Conservation (phyloP, 2,113 vertebrate species). For the Crypturellus undulatus region DNA sequence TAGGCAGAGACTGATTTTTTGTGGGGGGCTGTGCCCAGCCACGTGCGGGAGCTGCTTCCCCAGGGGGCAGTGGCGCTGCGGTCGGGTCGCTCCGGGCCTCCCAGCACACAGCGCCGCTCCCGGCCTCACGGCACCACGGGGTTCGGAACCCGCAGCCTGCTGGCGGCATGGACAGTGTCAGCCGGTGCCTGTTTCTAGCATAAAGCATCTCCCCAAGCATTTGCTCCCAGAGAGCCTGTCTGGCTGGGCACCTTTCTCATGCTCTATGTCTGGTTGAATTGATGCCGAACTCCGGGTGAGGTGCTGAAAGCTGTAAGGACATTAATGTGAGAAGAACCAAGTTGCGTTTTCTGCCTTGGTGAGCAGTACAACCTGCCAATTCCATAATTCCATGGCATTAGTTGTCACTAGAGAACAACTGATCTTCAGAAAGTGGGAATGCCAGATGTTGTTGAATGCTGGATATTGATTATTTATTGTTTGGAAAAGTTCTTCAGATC, state of each 20-base stretch:
- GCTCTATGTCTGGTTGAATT: neutral
- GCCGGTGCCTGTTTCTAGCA: neutral
- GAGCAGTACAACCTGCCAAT: neutral
- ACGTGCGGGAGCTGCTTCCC: neutral
- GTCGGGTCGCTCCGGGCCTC: neutral
- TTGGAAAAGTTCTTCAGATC: neutral
- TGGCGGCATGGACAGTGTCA: neutral
- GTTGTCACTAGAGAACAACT: neutral
- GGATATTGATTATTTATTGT: neutral
- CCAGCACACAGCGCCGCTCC: neutral
- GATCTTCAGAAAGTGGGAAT: neutral
- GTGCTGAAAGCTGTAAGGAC: neutral
- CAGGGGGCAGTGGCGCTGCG: accelerated
- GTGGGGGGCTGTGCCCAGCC: neutral
- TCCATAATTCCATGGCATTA: neutral
- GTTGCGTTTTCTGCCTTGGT: neutral
- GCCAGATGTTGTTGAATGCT: neutral
- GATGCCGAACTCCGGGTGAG: neutral
- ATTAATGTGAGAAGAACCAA: neutral
- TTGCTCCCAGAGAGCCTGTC: neutral
- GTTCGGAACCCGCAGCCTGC: neutral
- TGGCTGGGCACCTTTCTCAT: neutral
- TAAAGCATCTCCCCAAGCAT: neutral
- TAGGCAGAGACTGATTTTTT: neutral
- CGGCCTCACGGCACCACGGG: neutral